Evolutionary conservation across 2,797 vertebrate species (phyloP).

Genomic region (Scyliorhinus canicula): DNA sequence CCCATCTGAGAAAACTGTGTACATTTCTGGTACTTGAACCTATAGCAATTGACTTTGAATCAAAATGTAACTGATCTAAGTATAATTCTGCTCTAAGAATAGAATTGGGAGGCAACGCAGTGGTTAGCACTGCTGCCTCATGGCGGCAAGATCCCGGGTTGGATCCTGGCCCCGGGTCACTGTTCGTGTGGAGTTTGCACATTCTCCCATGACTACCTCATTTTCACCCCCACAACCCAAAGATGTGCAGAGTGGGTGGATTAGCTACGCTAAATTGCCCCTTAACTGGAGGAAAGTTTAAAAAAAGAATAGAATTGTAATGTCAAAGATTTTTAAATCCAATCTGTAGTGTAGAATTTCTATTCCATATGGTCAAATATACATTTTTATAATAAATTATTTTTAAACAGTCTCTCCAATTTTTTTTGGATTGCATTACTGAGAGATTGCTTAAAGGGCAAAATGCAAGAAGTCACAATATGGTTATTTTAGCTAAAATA

Average conservation of each 20-base stretch:
- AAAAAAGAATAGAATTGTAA: not conserved
- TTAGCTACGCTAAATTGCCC: no score
- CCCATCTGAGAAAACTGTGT: not conserved
- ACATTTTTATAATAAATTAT: not conserved
- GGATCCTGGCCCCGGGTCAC: no score
- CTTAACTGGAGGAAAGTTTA: no score
- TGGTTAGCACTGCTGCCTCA: no score
- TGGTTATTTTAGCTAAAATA: not conserved
- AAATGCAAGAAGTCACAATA: not conserved
- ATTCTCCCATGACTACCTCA: no score
- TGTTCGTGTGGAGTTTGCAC: no score
- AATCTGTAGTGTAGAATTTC: not conserved
- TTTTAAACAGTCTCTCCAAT: not conserved
- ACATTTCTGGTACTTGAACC: not conserved
- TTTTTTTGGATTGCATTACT: not conserved
- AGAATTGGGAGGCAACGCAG: no score
- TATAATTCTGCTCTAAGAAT: not conserved
- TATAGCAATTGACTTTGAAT: not conserved
- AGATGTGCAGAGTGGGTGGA: no score
- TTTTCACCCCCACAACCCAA: no score
- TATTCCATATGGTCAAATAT: not conserved
- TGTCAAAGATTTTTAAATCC: not conserved
- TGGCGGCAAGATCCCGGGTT: no score
- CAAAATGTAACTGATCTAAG: not conserved
- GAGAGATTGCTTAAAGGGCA: not conserved